Evolutionary conservation across 2,113 vertebrate genomes (phyloP).

Genomic region (Polypterus senegalus): DNA sequence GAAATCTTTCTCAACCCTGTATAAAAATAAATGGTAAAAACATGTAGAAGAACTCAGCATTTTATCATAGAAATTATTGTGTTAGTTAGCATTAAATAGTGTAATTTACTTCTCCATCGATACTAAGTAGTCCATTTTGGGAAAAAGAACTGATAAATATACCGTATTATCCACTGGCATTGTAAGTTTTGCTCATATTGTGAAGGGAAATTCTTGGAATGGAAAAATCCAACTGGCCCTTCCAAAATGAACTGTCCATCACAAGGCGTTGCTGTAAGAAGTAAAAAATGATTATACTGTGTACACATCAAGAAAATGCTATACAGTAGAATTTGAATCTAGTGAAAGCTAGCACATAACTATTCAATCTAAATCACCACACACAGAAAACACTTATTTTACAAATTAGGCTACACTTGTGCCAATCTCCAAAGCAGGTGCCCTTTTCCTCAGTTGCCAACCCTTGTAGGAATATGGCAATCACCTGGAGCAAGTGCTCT

Average conservation of each 20-base stretch:
- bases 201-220: conserved; percentile 43
- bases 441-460: no score
- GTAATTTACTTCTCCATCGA: neutral
- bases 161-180: conserved; percentile 60
- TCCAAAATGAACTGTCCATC: conserved; percentile 58
- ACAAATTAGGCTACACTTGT: no score
- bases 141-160: conserved; percentile 16
- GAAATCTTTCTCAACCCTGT: conserved; percentile 41
- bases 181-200: conserved; percentile 23
- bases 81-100: no score
- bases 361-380: no score
- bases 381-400: no score
- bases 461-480: no score
- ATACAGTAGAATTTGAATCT: no score
- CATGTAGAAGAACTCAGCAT: neutral
- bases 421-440: no score
- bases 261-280: conserved; percentile 24
- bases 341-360: no score
- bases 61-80: neutral
- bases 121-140: neutral
- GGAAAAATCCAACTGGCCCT: conserved; percentile 46
- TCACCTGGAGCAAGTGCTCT: no score
- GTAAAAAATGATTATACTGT: neutral
- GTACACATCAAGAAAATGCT: no score
- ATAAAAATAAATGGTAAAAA: conserved; percentile 20